A percentile compares a stretch with the other conserved stretches of the same genome.
These are phyloP conservation scores for Gymnogyps californianus DNA, from an alignment of 2,113 vertebrate genomes.

Conservation along the genomic window DNA sequence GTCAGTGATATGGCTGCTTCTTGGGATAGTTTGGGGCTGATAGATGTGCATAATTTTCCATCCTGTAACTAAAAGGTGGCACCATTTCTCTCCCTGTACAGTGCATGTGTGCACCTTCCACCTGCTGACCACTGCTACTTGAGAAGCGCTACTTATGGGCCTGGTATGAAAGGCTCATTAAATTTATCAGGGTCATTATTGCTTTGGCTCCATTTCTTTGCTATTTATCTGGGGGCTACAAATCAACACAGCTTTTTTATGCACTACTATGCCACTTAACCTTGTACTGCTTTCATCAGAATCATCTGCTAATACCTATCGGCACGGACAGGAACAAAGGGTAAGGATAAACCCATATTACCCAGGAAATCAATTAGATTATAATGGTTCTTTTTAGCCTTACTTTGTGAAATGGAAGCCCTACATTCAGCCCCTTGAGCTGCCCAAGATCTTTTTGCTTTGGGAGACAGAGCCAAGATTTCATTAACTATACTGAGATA, in stretches of 20 bases:
- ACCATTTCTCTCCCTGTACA: not conserved
- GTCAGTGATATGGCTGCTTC: not conserved
- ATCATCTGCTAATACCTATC: not conserved
- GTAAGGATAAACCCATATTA: not conserved
- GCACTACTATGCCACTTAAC: not conserved
- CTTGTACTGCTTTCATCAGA: not conserved
- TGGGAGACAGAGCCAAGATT: not conserved
- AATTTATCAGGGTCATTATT: not conserved
- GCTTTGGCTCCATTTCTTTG: not conserved
- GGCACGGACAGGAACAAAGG: not conserved
- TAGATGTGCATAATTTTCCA: not conserved
- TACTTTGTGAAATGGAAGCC: not conserved
- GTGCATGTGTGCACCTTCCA: not conserved
- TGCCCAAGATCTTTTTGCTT: not conserved
- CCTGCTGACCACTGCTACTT: not conserved
- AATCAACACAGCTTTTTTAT: not conserved
- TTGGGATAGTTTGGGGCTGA: not conserved
- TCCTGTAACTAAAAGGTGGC: not conserved
- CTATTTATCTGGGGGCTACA: not conserved
- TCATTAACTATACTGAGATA: not conserved
- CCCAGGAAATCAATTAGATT: not conserved
- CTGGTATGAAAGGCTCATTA: not conserved
- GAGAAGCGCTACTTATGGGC: not conserved
- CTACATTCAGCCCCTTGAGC: not conserved
- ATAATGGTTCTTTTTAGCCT: not conserved